These are phyloP conservation scores for Neoascia interrupta DNA, from an alignment of 2,888 invertebrate species.

Conservation along the genomic window DNA sequence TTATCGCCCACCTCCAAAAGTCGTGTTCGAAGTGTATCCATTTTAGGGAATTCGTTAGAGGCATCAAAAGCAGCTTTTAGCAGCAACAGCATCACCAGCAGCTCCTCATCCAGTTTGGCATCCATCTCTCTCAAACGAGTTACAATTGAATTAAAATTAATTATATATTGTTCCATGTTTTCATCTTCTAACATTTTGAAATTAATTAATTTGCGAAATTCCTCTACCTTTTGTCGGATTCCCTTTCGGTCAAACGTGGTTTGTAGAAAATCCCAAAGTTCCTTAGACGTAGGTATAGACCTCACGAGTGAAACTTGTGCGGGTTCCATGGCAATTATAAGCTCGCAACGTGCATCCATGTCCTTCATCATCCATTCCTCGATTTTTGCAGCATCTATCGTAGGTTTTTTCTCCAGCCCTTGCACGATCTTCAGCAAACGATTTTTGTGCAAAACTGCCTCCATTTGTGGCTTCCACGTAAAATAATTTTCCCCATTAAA, in stretches of 20 bases:
- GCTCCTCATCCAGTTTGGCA: conserved; percentile 32
- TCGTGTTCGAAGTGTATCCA: background rate
- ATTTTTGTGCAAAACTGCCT: conserved; percentile 26
- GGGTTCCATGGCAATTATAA: conserved; percentile 28
- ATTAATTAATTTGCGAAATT: conserved; percentile 47
- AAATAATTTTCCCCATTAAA: conserved; percentile 12
- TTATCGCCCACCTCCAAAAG: background rate
- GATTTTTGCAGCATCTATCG: background rate
- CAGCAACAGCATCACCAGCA: conserved; percentile 33
- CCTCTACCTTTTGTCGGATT: conserved; percentile 18
- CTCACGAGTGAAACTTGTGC: conserved; percentile 2
- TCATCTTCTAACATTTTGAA: conserved; percentile 27
- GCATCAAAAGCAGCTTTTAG: conserved; percentile 48
- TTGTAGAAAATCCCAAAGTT: conserved; percentile 36
- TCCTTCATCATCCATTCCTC: conserved; percentile 15
- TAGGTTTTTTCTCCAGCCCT: background rate
- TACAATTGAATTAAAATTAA: conserved; percentile 31
- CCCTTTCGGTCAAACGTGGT: conserved; percentile 31
- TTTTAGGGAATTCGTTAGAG: conserved; percentile 25
- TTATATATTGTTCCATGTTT: conserved; percentile 26
- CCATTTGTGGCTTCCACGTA: conserved; percentile 29
- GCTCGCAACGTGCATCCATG: conserved; percentile 13
- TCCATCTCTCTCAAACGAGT: conserved; percentile 28
- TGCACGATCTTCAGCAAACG: conserved; percentile 13
- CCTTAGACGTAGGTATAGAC: conserved; percentile 15